Percentiles rank a stretch among this genome's conserved stretches.
phyloP scores from a whole-genome alignment of 2,797 vertebrate species.

The Capromys pilorides region DNA sequence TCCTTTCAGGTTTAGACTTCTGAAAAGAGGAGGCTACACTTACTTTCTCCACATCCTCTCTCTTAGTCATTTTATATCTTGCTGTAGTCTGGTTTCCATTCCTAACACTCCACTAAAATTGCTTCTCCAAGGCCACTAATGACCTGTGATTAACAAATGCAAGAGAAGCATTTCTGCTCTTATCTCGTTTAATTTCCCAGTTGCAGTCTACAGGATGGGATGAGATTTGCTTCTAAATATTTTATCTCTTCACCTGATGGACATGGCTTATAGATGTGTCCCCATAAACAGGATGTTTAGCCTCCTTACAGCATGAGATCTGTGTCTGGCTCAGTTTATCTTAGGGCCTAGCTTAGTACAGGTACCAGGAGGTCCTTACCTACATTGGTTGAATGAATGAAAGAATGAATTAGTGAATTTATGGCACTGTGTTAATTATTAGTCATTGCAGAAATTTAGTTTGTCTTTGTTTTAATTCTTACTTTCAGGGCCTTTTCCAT shows the following conservation, averaged over 20 bases:
- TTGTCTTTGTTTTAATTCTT: not conserved
- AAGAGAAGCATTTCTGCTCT: slow-evolving; percentile 46
- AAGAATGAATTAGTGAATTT: slow-evolving; percentile 35
- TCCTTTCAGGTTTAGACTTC: slow-evolving; percentile 28
- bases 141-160: slow-evolving; percentile 67
- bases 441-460: slow-evolving; percentile 16
- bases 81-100: slow-evolving; percentile 67
- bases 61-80: slow-evolving; percentile 12
- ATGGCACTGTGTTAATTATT: slow-evolving; percentile 29
- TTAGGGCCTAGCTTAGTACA: not conserved
- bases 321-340: not conserved
- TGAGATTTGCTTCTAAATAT: slow-evolving; percentile 29
- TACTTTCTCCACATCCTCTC: slow-evolving; percentile 22
- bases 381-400: slow-evolving; percentile 1
- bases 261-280: not conserved
- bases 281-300: not conserved
- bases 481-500: not conserved
- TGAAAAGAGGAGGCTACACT: slow-evolving; percentile 4
- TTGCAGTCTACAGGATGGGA: slow-evolving; percentile 2
- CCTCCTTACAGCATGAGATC: not conserved
- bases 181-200: slow-evolving; percentile 53
- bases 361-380: not conserved
- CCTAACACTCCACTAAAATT: slow-evolving; percentile 37
- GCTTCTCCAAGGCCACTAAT: slow-evolving; percentile 64
- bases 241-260: slow-evolving; percentile 22